A percentile compares a stretch with the other conserved stretches of the same genome.
These are phyloP conservation scores for Chrysoperla carnea DNA, from an alignment of 1,140 invertebrate genomes.

Conservation along the genomic window DNA sequence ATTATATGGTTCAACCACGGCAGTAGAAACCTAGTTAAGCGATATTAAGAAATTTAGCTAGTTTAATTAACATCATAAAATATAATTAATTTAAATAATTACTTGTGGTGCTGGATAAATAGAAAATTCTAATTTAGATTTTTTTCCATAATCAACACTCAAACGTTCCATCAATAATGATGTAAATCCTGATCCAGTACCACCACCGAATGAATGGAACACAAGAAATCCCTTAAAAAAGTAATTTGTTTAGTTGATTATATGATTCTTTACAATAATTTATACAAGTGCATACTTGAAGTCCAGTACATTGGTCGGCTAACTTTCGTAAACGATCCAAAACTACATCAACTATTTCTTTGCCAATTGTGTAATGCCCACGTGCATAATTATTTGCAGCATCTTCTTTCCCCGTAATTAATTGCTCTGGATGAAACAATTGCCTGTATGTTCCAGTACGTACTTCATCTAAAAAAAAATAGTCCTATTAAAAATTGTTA, in stretches of 20 bases:
- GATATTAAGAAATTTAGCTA: too few relatives aligned
- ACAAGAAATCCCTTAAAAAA: conserved; percentile 54
- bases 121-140: conserved; percentile 67
- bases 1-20: conserved; percentile 76
- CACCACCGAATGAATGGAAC: conserved; percentile 75
- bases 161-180: conserved; percentile 66
- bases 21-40: conserved; percentile 41
- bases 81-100: conserved; percentile 12
- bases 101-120: conserved; percentile 79
- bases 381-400: conserved; percentile 74
- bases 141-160: conserved; percentile 64
- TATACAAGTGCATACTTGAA: conserved; percentile 28
- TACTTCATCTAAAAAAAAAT: conserved; percentile 44
- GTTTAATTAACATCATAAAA: neutral
- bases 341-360: conserved; percentile 41
- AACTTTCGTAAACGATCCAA: conserved; percentile 35
- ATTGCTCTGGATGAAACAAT: conserved; percentile 58
- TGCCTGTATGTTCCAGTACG: conserved; percentile 51
- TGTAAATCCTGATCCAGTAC: conserved; percentile 69
- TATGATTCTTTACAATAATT: too few relatives aligned
- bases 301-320: conserved; percentile 40
- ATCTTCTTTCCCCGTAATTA: conserved; percentile 70
- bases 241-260: too few relatives aligned
- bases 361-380: conserved; percentile 73
- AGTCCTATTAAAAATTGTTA: too few relatives aligned